Evolutionary conservation across 2,113 vertebrate genomes (phyloP), one percentile per base, ranked within the genome.

Genomic region (Numenius arquata): DNA sequence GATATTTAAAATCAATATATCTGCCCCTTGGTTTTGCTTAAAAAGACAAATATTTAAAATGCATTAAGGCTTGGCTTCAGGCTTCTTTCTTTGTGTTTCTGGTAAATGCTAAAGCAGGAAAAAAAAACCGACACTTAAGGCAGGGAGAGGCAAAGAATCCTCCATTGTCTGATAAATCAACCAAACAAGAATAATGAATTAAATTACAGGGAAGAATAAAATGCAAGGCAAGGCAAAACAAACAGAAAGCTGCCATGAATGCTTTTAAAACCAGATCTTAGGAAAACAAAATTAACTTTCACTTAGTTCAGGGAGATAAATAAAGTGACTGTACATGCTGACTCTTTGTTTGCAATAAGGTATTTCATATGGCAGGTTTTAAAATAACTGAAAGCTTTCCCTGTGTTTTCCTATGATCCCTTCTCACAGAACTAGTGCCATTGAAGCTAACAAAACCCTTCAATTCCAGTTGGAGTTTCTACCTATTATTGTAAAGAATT

Each of bases 21-120:
- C 43, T 84, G 27, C 47, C 66, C 40, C 45, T 95, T 94, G 25
- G 30, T 95, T 96, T 94, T 94, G 43, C 88, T 93, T 94, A 80
- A 95, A 93, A 97, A 78, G 93, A 80, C 63, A 96, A 96, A 95
- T 95, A 94, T 96, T 97, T 95, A 95, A 91, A 95, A 91, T 82
- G 25, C 86, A 95, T 94, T 93, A 94, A 93, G 71, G 73, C 71
- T 93, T 97, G 88, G 83, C 88, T 89, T 95, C 77, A 87, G 87
- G 56, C 65, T 89, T 88, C 68, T 89, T 93, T 95, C 63, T 95
- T 96, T 94, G 73, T 91, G 40, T 81, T 96, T 94, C 94, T 80
- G 70, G 71, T 94, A 93, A 93, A 92, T 76, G 75, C 58, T 92
- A 73, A 93, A 94, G 88, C 40, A 68, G 70, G 40, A 85, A 73